Evolutionary conservation across 2,113 vertebrate species (phyloP).

Genomic region (Pavo muticus): DNA sequence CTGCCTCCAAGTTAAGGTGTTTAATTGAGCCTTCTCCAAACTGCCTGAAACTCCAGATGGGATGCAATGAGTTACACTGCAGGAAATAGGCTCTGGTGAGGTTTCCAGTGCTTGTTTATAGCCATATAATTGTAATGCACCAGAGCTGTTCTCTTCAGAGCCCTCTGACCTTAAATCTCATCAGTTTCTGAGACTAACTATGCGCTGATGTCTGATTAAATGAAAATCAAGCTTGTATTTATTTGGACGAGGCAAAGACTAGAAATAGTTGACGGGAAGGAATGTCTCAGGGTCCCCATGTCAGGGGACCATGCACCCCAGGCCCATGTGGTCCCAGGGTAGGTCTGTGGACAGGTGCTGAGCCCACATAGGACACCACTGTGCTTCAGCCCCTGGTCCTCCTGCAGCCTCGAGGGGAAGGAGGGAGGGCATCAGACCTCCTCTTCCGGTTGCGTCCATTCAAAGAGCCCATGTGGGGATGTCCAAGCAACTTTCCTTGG

Average conservation of each 20-base stretch:
- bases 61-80: fast-evolving
- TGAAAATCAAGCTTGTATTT: not conserved
- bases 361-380: not conserved
- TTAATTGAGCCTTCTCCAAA: constrained; percentile 11
- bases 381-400: not conserved
- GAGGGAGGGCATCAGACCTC: not conserved
- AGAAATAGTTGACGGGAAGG: not conserved
- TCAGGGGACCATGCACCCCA: not conserved
- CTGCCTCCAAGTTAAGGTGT: not conserved
- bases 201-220: not conserved
- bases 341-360: not conserved
- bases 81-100: not conserved
- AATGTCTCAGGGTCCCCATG: not conserved
- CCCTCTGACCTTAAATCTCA: not conserved
- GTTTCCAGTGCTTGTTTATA: not conserved
- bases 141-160: not conserved
- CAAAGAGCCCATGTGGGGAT: not conserved
- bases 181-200: not conserved
- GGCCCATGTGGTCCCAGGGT: not conserved
- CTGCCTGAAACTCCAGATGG: not conserved
- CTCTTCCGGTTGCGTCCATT: not conserved
- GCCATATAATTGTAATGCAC: not conserved
- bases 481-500: not conserved
- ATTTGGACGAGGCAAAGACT: not conserved
- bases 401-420: not conserved